Evolutionary conservation across 2,797 vertebrate genomes (phyloP).

Genomic region (Garrulus glandarius): DNA sequence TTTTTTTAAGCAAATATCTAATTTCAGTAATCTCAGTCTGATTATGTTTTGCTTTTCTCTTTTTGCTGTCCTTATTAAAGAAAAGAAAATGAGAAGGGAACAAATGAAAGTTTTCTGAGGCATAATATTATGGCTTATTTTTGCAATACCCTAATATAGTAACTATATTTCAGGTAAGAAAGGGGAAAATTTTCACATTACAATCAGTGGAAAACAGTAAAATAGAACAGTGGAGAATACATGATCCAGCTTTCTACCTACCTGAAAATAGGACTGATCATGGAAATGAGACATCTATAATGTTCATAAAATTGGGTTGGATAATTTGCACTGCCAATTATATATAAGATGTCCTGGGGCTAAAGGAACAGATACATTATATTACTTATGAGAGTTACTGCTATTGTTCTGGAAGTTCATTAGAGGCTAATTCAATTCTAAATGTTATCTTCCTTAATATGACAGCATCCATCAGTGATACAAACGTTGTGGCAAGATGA

Average conservation of each 20-base stretch:
- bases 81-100: background rate
- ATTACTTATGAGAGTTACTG: slow-evolving; percentile 13
- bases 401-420: slow-evolving; percentile 49
- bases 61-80: background rate
- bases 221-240: background rate
- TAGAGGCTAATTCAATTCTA: slow-evolving; percentile 35
- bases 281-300: background rate
- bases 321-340: slow-evolving; percentile 38
- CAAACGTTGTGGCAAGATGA: background rate
- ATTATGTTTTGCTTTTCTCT: background rate
- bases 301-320: background rate
- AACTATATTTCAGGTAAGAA: background rate
- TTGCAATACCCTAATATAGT: background rate
- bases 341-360: slow-evolving; percentile 14
- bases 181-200: background rate
- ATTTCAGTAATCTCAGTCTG: background rate
- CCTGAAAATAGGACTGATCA: background rate
- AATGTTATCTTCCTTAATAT: slow-evolving; percentile 59
- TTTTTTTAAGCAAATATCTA: background rate
- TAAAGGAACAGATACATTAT: slow-evolving; percentile 35
- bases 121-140: background rate
- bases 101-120: background rate
- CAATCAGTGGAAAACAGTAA: background rate
- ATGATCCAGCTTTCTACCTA: background rate
- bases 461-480: background rate